Evolutionary conservation across 2,888 invertebrate species (phyloP), one percentile per base, ranked within the genome.

Genomic region (Slavum lentiscoides): DNA sequence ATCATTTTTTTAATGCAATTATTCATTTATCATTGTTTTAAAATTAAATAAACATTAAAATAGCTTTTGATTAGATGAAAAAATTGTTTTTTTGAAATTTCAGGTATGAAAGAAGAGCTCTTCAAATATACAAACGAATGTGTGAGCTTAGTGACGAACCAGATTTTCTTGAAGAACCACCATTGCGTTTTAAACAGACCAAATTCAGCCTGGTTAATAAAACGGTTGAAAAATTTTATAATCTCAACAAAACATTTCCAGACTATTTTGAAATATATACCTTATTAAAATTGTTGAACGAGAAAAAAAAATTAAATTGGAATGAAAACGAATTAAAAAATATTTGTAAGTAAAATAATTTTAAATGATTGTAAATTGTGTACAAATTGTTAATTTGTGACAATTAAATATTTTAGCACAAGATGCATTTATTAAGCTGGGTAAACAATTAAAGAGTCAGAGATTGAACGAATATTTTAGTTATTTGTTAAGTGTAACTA

Each of bases 391-490:
- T 30, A 9, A 58, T n/a, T 37, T n/a, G 21, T 39, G 30, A 30
- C 23, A n/a, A 55, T 7, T 61, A 39, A 30, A 43, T 59, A 58
- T 68, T 66, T 23, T 30, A 80, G 80, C 80, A 17, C 58, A 43
- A 19, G 39, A 72, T 66, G 72, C 80, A 8, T 80, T 80, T 64
- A 39, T 66, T 39, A 64, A 80, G 15, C 58, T 80, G n/a, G 80
- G 72, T 5, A 80, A 72, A 43, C 70, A 72, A 64, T 58, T 80
- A 66, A 80, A 80, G 11, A 4, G 43, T 49, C 21, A 11, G 1
- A 39, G 80, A 64, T n/a, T 80, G 13, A 80, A 80, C 43, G 80
- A 80, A 13, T 80, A 80, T 17, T 39, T 80, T 64, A 53, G 80
- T 23, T 2, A 39, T 66, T 58, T 72, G 4, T 19, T 19, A 39